These are phyloP conservation scores for Megalonaias nervosa DNA, from an alignment of 1,140 invertebrate species.

Conservation along the genomic window DNA sequence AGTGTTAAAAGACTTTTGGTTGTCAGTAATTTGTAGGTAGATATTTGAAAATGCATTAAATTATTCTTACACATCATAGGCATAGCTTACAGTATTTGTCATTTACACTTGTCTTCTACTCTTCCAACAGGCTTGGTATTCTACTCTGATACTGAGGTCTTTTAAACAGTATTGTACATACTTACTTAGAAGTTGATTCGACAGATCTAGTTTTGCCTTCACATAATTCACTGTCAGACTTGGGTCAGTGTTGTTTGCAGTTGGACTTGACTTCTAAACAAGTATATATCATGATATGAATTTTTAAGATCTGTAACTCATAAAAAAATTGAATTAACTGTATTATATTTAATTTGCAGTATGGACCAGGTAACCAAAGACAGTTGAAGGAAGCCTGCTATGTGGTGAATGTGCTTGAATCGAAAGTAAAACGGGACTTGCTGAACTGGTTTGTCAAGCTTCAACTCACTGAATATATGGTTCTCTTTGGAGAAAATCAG, in stretches of 20 bases:
- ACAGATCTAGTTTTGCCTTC: no score
- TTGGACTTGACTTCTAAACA: no score
- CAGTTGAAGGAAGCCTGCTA: conserved; percentile 93
- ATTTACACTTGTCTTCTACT: no score
- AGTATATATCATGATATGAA: no score
- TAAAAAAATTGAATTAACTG: not conserved
- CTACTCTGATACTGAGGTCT: not conserved
- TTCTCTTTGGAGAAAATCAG: conserved; percentile 95
- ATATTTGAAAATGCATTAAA: no score
- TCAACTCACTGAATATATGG: conserved; percentile 93
- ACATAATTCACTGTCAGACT: no score
- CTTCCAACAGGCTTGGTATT: not conserved
- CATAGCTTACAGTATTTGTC: no score
- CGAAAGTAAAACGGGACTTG: conserved; percentile 90
- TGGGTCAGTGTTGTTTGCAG: no score
- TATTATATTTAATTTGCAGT: conserved; percentile 65
- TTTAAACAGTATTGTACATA: not conserved
- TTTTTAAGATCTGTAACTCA: not conserved
- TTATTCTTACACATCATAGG: not conserved
- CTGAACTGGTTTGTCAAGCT: conserved; percentile 93
- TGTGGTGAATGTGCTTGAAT: conserved; percentile 93
- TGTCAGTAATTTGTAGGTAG: no score
- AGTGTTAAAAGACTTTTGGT: no score
- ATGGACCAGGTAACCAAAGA: conserved; percentile 76
- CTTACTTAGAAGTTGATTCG: no score